Conservation (phyloP, 2,888 invertebrate genomes). For the Drosophila pseudotakahashii region DNA sequence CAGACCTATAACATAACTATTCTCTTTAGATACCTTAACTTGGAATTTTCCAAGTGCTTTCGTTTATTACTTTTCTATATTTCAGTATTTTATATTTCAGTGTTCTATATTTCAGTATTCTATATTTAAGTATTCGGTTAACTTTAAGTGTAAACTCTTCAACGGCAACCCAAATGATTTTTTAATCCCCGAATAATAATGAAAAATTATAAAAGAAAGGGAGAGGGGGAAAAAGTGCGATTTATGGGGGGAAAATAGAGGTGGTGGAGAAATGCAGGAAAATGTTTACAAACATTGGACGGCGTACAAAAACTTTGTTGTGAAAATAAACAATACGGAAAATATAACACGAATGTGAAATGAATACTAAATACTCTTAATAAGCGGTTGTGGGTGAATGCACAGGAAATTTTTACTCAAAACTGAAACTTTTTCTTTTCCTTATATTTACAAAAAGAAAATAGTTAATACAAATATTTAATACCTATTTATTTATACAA, state of each 20-base stretch:
- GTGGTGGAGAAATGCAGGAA: not conserved
- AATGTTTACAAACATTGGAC: slow-evolving; percentile 64
- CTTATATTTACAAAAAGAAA: no score
- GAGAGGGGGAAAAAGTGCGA: not conserved
- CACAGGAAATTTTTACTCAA: not conserved
- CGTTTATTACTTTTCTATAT: no score
- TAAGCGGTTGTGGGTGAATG: not conserved
- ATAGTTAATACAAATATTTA: no score
- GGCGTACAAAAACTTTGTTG: slow-evolving; percentile 27
- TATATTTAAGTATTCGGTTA: not conserved
- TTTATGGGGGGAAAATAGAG: not conserved
- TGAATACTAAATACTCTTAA: slow-evolving; percentile 26
- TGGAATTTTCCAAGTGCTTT: no score
- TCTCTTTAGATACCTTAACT: not conserved
- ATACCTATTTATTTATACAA: no score
- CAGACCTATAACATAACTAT: no score
- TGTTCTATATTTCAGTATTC: no score
- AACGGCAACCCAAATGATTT: slow-evolving; percentile 19
- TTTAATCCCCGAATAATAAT: not conserved
- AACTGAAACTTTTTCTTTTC: no score
- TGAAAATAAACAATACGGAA: slow-evolving; percentile 53
- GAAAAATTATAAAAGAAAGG: slow-evolving; percentile 27
- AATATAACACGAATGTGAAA: slow-evolving; percentile 34
- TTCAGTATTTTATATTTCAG: no score
- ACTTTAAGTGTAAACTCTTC: slow-evolving; percentile 8